Evolutionary conservation across 2,113 vertebrate species (phyloP), one percentile per base, ranked within the genome.

Genomic region (Anarrhichthys ocellatus): DNA sequence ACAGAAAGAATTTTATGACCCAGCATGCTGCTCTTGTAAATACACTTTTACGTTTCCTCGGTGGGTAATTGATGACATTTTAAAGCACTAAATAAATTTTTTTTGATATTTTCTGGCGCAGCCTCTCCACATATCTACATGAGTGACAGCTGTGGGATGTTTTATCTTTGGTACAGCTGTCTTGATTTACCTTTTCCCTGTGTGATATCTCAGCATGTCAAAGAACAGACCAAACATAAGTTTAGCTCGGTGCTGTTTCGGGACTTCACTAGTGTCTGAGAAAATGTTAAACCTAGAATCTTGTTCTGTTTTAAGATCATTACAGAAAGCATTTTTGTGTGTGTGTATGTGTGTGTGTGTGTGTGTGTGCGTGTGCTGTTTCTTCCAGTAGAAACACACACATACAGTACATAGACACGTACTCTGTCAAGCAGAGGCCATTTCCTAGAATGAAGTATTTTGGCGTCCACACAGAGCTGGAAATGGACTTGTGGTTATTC

Each of bases 151-250:
- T 65, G 78, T 86, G 89, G 87, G 83, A 76, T 89, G 74, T 89
- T 88, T 89, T 80, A 81, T 87, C 76, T 84, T 59, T 62, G 78
- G 11, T 72, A 22, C 88, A 88, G 86, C 85, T 92, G 92, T 84
- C 78, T 86, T 81, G 84, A 85, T 86, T 92, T 79, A 88, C 81
- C 70, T 76, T 87, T 85, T 90, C 72, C 78, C 72, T 75, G 80
- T 63, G 67, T 75, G 79, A 92, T 90, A 82, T 80, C 72, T 81
- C 84, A 80, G 74, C 77, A 66, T 81, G 83, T 88, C 87, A 85
- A 67, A 81, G 44, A 88, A 78, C 68, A 92, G 89, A 92, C 88
- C 91, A 88, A 93, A 93, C 90, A 91, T 46, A 73, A 78, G 76
- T 73, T 79, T 72, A 70, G 75, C 63, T 52, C 61, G 2, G 67